Evolutionary conservation across 2,888 invertebrate species (phyloP).

Genomic region (Sicus ferrugineus): DNA sequence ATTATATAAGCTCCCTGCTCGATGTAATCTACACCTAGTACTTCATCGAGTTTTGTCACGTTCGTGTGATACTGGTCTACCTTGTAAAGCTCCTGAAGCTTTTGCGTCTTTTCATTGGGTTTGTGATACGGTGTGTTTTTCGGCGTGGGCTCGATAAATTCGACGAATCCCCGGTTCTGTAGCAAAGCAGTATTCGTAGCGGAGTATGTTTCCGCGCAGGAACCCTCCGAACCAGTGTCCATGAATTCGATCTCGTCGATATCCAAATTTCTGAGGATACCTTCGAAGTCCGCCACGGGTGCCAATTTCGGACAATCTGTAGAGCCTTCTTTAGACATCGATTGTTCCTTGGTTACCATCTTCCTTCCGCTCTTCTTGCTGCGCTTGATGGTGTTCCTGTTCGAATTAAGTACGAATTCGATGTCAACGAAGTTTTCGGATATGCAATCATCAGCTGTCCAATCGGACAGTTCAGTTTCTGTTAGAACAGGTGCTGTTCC

Average conservation of each 20-base stretch:
- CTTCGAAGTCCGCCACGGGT: conserved; percentile 59
- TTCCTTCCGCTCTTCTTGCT: conserved; percentile 57
- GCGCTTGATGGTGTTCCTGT: conserved; percentile 62
- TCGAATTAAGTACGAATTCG: conserved; percentile 70
- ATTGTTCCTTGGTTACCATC: neutral
- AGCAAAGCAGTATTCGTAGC: conserved; percentile 67
- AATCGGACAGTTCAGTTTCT: conserved; percentile 88
- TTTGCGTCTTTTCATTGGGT: neutral
- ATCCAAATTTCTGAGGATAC: conserved; percentile 66
- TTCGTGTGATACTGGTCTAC: conserved; percentile 29
- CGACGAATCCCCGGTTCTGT: conserved; percentile 73
- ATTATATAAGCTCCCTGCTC: conserved; percentile 66
- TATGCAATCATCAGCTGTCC: conserved; percentile 83
- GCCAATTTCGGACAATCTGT: conserved; percentile 48
- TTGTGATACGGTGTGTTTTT: conserved; percentile 45
- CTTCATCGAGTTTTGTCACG: conserved; percentile 61
- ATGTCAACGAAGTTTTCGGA: conserved; percentile 78
- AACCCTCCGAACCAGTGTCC: conserved; percentile 86
- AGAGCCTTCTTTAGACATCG: neutral
- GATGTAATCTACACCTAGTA: conserved; percentile 68
- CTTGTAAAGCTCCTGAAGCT: conserved; percentile 1
- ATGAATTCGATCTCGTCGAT: conserved; percentile 85
- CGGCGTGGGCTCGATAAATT: conserved; percentile 67
- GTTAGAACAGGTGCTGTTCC: conserved; percentile 74
- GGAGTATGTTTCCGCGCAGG: conserved; percentile 72